Base-by-base conservation (phyloP, 2,797 vertebrate genomes). In the Phataginus tricuspis region DNA sequence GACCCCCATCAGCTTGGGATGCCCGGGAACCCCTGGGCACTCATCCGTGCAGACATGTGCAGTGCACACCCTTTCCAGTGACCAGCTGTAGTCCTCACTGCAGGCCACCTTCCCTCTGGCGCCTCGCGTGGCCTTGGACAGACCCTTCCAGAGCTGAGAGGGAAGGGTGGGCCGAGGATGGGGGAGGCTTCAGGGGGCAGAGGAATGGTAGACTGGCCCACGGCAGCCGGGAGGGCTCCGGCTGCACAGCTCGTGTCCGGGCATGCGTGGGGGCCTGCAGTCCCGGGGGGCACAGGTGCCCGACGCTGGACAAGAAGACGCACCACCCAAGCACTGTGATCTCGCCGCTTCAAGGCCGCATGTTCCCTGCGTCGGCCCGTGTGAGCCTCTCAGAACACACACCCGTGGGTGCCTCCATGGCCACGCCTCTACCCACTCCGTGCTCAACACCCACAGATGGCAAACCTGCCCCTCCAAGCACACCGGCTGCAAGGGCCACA, bases 361-460 rank as follows among this genome's bases (percentile, higher is more conserved):
- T 16, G 6, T 16, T 53, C 3, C 12, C 34, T 0, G 2, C 2
- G 2, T 5, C 13, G 21, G 7, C 12, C 37, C 29, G 69, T 2
- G 79, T 68, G 63, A 80, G 0, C 9, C 45, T 45, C 45, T 45
- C 10, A 45, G 2, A 11, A 45, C 45, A 45, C 45, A 45, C 45
- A 45, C 4, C 39, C 39, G 39, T 72, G 72, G 80, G 64, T 77
- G 80, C 18, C 86, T 93, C 93, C 66, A 2, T 21, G 75, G 96
- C 83, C 90, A 92, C 86, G 71, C 85, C 75, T 90, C 82, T 82
- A 86, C 19, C 71, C 80, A 82, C 19, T 92, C 53, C 9, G 14
- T 83, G 87, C 34, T 95, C 87, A 74, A 31, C 29, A 63, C 86
- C 69, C 63, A 29, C 34, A 91, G 88, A 93, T 90, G 95, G 23